Evolutionary conservation across 2,113 vertebrate species (phyloP), one percentile per base, ranked within the genome.

Genomic region (Gallinago undulata): DNA sequence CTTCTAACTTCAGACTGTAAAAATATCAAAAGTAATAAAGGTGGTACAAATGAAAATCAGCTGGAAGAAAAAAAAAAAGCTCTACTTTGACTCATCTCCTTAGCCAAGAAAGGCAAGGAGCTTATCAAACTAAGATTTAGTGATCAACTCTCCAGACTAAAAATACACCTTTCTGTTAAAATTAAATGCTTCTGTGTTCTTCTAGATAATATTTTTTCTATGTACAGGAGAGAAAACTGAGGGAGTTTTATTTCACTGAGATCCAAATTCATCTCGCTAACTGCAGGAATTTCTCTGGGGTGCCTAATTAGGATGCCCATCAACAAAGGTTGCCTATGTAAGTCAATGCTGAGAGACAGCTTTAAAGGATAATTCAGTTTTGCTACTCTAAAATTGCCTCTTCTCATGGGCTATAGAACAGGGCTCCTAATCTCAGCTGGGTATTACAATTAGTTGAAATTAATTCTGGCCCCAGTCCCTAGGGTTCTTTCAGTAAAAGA

Each of bases 231-330:
- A 87, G 25, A 67, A 82, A 91, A 76, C 31, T 70, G 75, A 86
- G 50, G 39, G 87, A 60, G 35, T 88, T 93, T 94, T 80, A 80
- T 93, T 91, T 92, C 75, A 77, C 75, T 59, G 67, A 85, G 55
- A 56, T 82, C 88, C 94, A 87, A 89, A 94, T 95, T 94, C 86
- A 95, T 63, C 64, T 93, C 84, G 81, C 77, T 81, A 93, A 75
- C 94, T 95, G 91, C 89, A 89, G 91, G 89, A 94, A 89, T 94
- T 96, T 94, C 91, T 96, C 91, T 87, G 69, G 88, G 93, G 86
- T 92, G 91, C 86, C 89, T 94, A 96, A 94, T 94, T 94, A 95
- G 60, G 18, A 93, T 64, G 27, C 84, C 60, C 83, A 90, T 90
- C 91, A 93, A 95, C 93, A 93, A 95, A 94, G 79, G 83, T 83